phyloP scores from a whole-genome alignment of 2,113 vertebrate genomes.

The Eclectus roratus region DNA sequence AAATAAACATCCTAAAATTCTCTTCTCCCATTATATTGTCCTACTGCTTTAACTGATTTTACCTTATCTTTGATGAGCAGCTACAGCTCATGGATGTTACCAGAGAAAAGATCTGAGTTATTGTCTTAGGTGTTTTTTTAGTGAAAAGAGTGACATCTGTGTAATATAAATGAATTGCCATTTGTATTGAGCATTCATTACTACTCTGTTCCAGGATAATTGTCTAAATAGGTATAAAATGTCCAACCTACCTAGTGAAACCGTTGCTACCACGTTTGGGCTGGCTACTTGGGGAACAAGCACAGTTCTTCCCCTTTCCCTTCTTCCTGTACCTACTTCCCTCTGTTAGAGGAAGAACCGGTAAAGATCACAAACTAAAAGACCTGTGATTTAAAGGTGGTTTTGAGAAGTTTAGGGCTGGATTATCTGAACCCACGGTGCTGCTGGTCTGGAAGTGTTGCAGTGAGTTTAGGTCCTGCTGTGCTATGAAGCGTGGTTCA shows the following conservation, averaged over 20 bases:
- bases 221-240: neutral
- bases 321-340: neutral
- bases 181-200: neutral
- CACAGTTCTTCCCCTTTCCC: neutral
- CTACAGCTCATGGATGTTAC: neutral
- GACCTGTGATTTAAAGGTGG: neutral
- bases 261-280: rapidly evolving
- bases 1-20: neutral
- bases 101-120: neutral
- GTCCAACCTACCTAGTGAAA: neutral
- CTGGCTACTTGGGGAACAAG: neutral
- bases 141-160: neutral
- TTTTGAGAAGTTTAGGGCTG: neutral
- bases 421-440: neutral
- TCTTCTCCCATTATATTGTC: neutral
- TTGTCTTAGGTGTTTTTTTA: neutral
- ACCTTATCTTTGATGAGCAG: neutral
- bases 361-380: neutral
- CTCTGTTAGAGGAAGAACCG: neutral
- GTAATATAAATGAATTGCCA: neutral
- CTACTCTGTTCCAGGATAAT: neutral
- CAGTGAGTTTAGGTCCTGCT: neutral
- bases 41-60: neutral
- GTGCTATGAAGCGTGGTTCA: rapidly evolving
- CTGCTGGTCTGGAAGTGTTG: neutral